These are phyloP conservation scores for Pediacus dermestoides DNA, from an alignment of 2,888 invertebrate species.

Conservation along the genomic window DNA sequence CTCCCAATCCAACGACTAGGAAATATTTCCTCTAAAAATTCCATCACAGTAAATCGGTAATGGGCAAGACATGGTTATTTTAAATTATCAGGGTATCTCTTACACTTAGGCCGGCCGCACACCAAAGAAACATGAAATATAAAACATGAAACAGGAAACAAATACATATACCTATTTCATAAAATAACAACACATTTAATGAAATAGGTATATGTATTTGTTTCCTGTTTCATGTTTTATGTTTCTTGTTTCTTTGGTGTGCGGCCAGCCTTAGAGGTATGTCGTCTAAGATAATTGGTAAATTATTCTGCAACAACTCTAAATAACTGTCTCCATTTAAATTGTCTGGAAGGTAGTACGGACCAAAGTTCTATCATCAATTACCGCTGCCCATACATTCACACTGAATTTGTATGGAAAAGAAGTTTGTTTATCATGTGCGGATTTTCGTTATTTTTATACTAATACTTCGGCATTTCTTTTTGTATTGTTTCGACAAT, in stretches of 20 bases:
- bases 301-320: slow-evolving; percentile 8
- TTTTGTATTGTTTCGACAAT: too few relatives aligned
- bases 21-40: slow-evolving; percentile 7
- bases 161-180: too few relatives aligned
- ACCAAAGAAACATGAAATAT: too few relatives aligned
- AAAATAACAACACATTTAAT: too few relatives aligned
- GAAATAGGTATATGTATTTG: too few relatives aligned
- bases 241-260: too few relatives aligned
- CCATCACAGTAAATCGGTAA: too few relatives aligned
- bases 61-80: too few relatives aligned
- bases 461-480: slow-evolving; percentile 11
- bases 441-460: slow-evolving; percentile 10
- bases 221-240: too few relatives aligned
- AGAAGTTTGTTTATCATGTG: slow-evolving; percentile 12
- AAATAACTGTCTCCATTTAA: slow-evolving; percentile 8
- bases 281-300: slow-evolving; percentile 2
- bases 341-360: slow-evolving; percentile 9
- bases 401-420: slow-evolving; percentile 12
- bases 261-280: slow-evolving; percentile 3
- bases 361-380: slow-evolving; percentile 10
- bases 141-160: too few relatives aligned
- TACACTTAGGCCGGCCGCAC: too few relatives aligned
- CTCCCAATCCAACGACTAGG: slow-evolving; percentile 7
- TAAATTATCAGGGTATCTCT: slow-evolving; percentile 4
- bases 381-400: slow-evolving; percentile 11